Evolutionary conservation across 2,113 vertebrate genomes (phyloP).

Genomic region (Trachemys scripta): DNA sequence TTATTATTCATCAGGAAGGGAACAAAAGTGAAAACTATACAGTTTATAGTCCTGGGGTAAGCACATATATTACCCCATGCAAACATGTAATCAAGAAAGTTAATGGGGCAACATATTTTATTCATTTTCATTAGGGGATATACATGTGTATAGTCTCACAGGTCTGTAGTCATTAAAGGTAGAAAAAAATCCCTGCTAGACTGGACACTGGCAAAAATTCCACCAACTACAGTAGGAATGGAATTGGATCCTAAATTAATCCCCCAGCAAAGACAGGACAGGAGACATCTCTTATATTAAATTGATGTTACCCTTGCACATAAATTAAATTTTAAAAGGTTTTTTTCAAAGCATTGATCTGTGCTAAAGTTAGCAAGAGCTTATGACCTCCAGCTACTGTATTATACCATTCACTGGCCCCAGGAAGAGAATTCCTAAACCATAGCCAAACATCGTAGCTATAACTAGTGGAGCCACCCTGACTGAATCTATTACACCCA

Average conservation of each 20-base stretch:
- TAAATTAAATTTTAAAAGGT: background rate
- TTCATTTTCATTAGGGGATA: background rate
- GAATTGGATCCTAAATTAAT: background rate
- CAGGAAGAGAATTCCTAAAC: conserved; percentile 9
- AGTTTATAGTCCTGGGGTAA: background rate
- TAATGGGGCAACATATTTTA: background rate
- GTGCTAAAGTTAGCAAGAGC: background rate
- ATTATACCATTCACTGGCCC: background rate
- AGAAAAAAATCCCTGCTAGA: background rate
- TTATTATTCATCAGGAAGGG: background rate
- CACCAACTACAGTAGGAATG: background rate
- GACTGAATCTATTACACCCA: background rate
- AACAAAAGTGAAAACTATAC: background rate
- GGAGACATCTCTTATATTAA: background rate
- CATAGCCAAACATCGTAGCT: background rate
- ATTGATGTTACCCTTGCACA: background rate
- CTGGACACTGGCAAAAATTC: background rate
- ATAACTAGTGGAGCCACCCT: background rate
- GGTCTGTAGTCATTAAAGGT: background rate
- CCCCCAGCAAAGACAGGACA: background rate
- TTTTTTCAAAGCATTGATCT: background rate
- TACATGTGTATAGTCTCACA: fast-evolving
- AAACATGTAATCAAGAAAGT: background rate
- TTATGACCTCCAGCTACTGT: background rate
- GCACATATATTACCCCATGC: background rate